phyloP scores from a whole-genome alignment of 2,797 vertebrate species.

The Pogonophryne albipinna region DNA sequence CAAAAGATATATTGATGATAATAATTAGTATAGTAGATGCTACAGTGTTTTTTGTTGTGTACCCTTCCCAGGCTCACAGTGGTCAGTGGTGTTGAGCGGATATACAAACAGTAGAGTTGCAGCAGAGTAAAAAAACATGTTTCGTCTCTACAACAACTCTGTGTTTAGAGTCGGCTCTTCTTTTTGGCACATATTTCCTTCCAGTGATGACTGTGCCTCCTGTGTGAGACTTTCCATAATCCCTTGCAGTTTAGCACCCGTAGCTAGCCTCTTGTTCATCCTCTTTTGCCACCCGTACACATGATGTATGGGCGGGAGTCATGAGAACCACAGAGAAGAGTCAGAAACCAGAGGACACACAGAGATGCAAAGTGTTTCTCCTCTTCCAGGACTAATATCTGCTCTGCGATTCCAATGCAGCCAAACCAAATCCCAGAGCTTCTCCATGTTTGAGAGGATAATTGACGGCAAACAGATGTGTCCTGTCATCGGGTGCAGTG shows the following conservation, averaged over 20 bases:
- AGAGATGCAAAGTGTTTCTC: constrained; percentile 51
- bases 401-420: constrained; percentile 36
- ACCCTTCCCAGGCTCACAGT: constrained; percentile 64
- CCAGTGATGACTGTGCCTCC: constrained; percentile 52
- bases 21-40: constrained; percentile 22
- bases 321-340: constrained; percentile 39
- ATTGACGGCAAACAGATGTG: constrained; percentile 39
- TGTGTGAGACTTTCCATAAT: constrained; percentile 53
- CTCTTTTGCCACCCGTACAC: constrained; percentile 38
- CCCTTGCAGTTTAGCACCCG: constrained; percentile 51
- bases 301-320: constrained; percentile 50
- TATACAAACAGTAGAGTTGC: constrained; percentile 24
- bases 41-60: constrained; percentile 36
- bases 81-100: constrained; percentile 54
- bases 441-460: constrained; percentile 41
- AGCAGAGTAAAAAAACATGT: constrained; percentile 39
- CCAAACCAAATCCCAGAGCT: constrained; percentile 47
- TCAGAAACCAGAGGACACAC: constrained; percentile 39
- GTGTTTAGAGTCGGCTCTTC: constrained; percentile 46
- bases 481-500: constrained; percentile 47
- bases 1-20: constrained; percentile 57
- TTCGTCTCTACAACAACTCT: constrained; percentile 34
- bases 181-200: constrained; percentile 67
- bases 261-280: constrained; percentile 55
- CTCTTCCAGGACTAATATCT: constrained; percentile 33